A percentile compares a stretch with the other conserved stretches of the same genome.
Evolutionary conservation across 1,140 invertebrate genomes (phyloP).

Genomic region (Melipona quadrifasciata): DNA sequence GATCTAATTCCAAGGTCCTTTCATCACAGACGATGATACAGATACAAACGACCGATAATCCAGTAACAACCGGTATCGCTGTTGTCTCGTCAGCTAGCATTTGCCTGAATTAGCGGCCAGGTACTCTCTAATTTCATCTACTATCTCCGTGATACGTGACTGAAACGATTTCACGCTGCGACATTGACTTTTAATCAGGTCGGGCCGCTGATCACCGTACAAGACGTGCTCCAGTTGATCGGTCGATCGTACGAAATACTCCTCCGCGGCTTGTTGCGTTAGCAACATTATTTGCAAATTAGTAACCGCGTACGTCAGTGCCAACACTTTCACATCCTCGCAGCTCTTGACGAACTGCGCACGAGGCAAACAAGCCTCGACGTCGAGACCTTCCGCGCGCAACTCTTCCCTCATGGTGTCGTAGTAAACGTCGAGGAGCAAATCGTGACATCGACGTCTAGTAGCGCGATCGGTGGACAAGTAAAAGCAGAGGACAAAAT

Average conservation of each 20-base stretch:
- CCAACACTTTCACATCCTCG: background rate
- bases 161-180: conserved; percentile 7
- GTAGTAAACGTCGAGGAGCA: conserved; percentile 48
- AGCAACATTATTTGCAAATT: conserved; percentile 62
- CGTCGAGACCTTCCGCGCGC: conserved; percentile 37
- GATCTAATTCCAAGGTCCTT: conserved; percentile 16
- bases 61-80: background rate
- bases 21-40: conserved; percentile 36
- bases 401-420: conserved; percentile 37
- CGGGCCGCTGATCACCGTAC: conserved; percentile 28
- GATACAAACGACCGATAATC: conserved; percentile 16
- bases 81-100: background rate
- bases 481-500: conserved; percentile 73
- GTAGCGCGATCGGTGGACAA: conserved; percentile 46
- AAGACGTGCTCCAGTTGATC: conserved; percentile 41
- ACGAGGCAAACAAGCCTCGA: conserved; percentile 43
- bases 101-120: conserved; percentile 29
- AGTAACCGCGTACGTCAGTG: conserved; percentile 22
- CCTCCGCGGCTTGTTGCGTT: background rate
- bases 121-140: conserved; percentile 53
- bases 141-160: conserved; percentile 40
- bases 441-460: conserved; percentile 36
- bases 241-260: conserved; percentile 38
- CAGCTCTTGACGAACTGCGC: conserved; percentile 47
- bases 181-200: conserved; percentile 41